Evolutionary conservation across 2,113 vertebrate species (phyloP), one percentile per base, ranked within the genome.

Genomic region (Ovis canadensis): DNA sequence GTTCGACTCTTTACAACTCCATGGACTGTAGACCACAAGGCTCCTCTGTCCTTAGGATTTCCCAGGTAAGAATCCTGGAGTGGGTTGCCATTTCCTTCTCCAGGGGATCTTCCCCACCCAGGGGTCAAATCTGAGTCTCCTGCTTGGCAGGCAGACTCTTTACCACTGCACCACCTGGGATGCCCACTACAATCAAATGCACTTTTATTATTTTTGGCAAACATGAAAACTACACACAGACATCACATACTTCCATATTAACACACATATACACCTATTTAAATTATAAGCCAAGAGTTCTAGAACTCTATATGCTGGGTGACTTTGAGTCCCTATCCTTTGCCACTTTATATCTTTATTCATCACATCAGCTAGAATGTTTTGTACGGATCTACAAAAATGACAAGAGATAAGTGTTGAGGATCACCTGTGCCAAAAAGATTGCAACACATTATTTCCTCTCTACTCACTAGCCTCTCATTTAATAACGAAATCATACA

Each of bases 211-310:
- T n/a, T 84, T 86, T 33, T n/a, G 31, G 78, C 10, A 94, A 90
- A 21, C 21, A 40, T 52, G 23, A 14, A 95, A 94, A 94, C 23
- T 23, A 48, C 16, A 29, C 27, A 82, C 25, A 97, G 36, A 88
- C 33, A n/a, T 36, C 11, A 71, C 2, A 88, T 9, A n/a, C 4
- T 62, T 25, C 62, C 4, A 60, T 55, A 74, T 4, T 27, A 17
- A 54, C 74, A 55, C 31, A 91, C 7, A 94, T 7, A 59, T 12
- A 90, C 17, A 57, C 16, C 16, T 64, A 29, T 90, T 60, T 90
- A 94, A 78, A 92, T 48, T 78, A 62, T 62, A 80, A 94, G 14
- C 4, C 36, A 67, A 95, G 23, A 96, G 93, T 91, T 96, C 43
- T 87, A 86, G 36, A 95, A 95, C 5, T 91, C 48, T 62, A 31